These are phyloP conservation scores for Bimastos eiseni DNA, from an alignment of 2,888 invertebrate genomes.

Conservation along the genomic window DNA sequence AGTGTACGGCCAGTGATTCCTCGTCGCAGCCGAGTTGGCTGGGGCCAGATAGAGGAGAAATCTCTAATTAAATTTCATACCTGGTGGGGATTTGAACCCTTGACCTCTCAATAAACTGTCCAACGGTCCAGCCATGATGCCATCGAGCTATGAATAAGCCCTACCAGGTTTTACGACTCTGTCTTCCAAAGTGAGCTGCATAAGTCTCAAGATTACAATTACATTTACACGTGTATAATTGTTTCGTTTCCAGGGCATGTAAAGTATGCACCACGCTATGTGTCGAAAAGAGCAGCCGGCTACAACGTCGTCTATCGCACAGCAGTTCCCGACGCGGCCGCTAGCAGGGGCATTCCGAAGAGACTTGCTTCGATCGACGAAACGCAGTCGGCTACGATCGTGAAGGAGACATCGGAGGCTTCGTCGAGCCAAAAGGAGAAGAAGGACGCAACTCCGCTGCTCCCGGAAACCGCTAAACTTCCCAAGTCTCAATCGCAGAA, in stretches of 20 bases:
- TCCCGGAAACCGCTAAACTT: background rate
- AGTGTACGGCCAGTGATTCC: too few relatives aligned
- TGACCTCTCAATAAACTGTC: too few relatives aligned
- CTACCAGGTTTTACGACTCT: too few relatives aligned
- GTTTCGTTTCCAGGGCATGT: constrained; percentile 5
- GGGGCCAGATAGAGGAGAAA: too few relatives aligned
- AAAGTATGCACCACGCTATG: background rate
- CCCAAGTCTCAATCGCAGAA: background rate
- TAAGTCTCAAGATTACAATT: background rate
- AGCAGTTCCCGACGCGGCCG: background rate
- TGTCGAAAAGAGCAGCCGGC: background rate
- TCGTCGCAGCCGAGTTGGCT: too few relatives aligned
- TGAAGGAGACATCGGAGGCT: background rate
- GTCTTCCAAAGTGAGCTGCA: too few relatives aligned
- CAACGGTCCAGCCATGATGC: too few relatives aligned
- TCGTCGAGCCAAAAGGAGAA: constrained; percentile 7
- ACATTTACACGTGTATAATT: background rate
- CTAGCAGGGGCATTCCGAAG: background rate
- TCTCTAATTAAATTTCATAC: too few relatives aligned
- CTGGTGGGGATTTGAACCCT: too few relatives aligned
- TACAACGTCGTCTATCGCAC: background rate
- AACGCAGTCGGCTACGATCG: background rate
- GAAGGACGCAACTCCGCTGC: background rate
- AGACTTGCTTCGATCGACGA: constrained; percentile 9
- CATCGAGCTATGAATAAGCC: too few relatives aligned